Evolutionary conservation across 2,797 vertebrate species (phyloP), one percentile per base, ranked within the genome.

Genomic region (Taeniopygia guttata): DNA sequence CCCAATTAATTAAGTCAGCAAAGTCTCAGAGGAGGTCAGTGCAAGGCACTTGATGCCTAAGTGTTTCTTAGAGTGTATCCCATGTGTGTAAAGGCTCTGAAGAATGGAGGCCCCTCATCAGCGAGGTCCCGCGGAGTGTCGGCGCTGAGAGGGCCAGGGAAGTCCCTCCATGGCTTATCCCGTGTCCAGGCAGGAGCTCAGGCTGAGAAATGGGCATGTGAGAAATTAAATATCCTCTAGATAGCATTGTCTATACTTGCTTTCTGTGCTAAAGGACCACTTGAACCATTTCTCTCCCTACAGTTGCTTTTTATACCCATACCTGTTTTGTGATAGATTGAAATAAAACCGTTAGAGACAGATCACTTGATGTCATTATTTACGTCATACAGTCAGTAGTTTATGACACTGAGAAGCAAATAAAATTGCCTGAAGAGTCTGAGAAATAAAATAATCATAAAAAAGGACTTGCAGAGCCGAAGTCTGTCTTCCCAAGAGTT

Each of bases 1-100:
- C 81, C 93, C 85, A 62, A 84, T 96, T 95, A 95, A 93, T 95
- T 84, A 93, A 85, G 85, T 89, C 89, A 92, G 90, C 90, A 77
- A 60, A 84, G 84, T 89, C 93, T 93, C 94, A 63, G 77, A 93
- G 94, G 87, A 94, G 91, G 96, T 92, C 84, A 92, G 84, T 6
- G 51, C n/a, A 51, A 93, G 85, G 87, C 84, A 73, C 86, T 96
- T 66, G 93, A 93, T 91, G 89, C 66, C 91, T 83, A 27, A 92
- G 90, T 89, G 90, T 92, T 94, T 78, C 51, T 68, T 55, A 80
- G 56, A 93, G 92, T 6, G 56, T 34, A 42, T 69, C 78, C 89
- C 56, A 4, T 25, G 3, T 22, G 26, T 54, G 0, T 62, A 63
- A 60, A 68, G 86, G 84, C 73, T 81, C 75, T 73, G 70, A 59